Evolutionary conservation across 2,888 invertebrate species (phyloP), one percentile per base, ranked within the genome.

Genomic region (Andrena trimmerana): DNA sequence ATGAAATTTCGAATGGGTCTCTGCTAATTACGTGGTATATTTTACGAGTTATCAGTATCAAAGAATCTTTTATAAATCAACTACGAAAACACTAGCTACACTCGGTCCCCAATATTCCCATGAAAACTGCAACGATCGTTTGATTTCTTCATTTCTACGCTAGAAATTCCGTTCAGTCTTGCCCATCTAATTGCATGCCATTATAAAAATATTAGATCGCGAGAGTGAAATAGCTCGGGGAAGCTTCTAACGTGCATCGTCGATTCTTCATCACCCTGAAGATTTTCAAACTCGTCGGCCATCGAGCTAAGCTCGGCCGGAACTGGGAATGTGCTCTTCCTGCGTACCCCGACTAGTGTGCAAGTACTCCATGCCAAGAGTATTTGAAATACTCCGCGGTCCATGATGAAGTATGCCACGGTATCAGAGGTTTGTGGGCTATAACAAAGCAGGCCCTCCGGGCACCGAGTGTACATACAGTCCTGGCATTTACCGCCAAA

Each of bases 371-470:
- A 78, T 87, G 86, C 86, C 87, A 83, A 87, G 89, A 89, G 90
- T 90, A 91, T 89, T 89, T 90, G 87, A 88, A 90, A 90, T 90
- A 90, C 90, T 90, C 89, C 77, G 79, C 87, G 88, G 88, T 90
- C 88, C 85, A 81, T 83, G 87, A 76, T 86, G 84, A 90, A 90
- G 90, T 90, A 91, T 90, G 90, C 90, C 86, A 86, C 72, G 87
- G 88, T 88, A 88, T 90, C 88, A 89, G 90, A 87, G 89, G 88
- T 88, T 86, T 85, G 85, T 76, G 86, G 85, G 78, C 83, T 86
- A 85, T 88, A 87, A 89, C 89, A 91, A 91, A 91, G 91, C 89
- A 83, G 84, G 86, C 86, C 91, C 90, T 77, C 87, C 72, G 89
- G 91, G 87, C 86, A 90, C 84, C 85, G 85, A 86, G 86, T 90